These are phyloP conservation scores for Varanus salvator DNA, from an alignment of 2,113 vertebrate genomes.

Conservation along the genomic window DNA sequence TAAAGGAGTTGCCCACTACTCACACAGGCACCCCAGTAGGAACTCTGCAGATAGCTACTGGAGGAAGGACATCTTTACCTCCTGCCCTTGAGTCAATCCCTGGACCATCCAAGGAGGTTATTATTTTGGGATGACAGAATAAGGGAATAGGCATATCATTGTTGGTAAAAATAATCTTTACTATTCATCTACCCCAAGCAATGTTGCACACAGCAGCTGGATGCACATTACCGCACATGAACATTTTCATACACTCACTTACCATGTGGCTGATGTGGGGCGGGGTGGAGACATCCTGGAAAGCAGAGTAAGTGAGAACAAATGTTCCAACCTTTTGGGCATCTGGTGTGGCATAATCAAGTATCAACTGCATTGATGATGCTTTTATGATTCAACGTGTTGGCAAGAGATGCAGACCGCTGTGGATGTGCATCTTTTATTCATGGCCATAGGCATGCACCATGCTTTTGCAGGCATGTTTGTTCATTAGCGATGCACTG, in stretches of 20 bases:
- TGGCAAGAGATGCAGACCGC: slow-evolving; percentile 22
- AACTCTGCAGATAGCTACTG: neutral
- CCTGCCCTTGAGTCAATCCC: neutral
- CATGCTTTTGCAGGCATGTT: neutral
- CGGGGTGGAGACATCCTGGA: neutral
- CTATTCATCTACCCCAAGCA: neutral
- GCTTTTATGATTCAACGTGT: slow-evolving; percentile 39
- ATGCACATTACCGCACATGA: neutral
- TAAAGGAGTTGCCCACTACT: no score
- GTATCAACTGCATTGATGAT: slow-evolving; percentile 40
- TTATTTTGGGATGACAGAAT: neutral
- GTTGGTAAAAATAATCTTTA: neutral
- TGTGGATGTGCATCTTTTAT: slow-evolving; percentile 22
- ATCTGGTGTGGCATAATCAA: slow-evolving; percentile 39
- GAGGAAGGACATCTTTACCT: neutral
- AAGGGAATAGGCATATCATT: neutral
- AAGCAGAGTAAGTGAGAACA: neutral
- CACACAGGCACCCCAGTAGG: no score
- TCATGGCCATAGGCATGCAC: neutral
- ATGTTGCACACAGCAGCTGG: neutral
- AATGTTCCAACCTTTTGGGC: slow-evolving; percentile 40
- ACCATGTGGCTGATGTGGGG: neutral
- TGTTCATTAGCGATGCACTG: neutral
- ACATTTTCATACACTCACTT: neutral
- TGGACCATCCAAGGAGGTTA: neutral